Evolutionary conservation across 2,888 invertebrate genomes (phyloP), one percentile per base, ranked within the genome.

Genomic region (Eulithis prunata): DNA sequence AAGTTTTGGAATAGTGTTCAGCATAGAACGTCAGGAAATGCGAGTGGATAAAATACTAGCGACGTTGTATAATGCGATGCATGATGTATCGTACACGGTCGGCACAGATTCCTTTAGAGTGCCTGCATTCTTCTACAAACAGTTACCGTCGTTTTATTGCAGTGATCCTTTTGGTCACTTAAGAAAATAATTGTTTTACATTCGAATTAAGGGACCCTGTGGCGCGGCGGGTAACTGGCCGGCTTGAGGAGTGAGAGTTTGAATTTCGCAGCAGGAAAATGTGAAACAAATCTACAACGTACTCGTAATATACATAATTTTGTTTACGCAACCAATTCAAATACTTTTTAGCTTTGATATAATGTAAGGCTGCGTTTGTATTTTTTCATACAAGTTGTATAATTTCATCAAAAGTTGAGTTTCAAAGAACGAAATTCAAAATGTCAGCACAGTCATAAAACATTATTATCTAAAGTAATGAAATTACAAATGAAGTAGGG

Each of bases 1-100:
- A 81, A 82, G 78, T 80, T 82, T 80, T 73, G 67, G 69, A 75
- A 81, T 76, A 79, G 75, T 74, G 75, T 80, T 81, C 79, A 80
- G 78, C 81, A 80, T 82, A 76, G 72, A 75, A 78, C 75, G 79
- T 77, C 75, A 71, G 76, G 75, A 75, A 73, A 75, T 74, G 73
- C 67, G 72, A 74, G 71, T 64, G 74, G 73, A 78, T 79, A 79
- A 79, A 80, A 80, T 78, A 79, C 69, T 76, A 73, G 64, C 74
- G 73, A 76, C 77, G 76, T 79, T 77, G 78, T 77, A 76, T 78
- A 78, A 77, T 74, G 79, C 77, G 71, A 75, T 69, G 70, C 71
- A 80, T 80, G 78, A 80, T 80, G 76, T 76, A 80, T 80, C 73
- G 79, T 67, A 68, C 68, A 70, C 63, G 71, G 21, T 64, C 69